phyloP scores from a whole-genome alignment of 64 coral and sea anemone genomes.

The Pachyseris speciosa region DNA sequence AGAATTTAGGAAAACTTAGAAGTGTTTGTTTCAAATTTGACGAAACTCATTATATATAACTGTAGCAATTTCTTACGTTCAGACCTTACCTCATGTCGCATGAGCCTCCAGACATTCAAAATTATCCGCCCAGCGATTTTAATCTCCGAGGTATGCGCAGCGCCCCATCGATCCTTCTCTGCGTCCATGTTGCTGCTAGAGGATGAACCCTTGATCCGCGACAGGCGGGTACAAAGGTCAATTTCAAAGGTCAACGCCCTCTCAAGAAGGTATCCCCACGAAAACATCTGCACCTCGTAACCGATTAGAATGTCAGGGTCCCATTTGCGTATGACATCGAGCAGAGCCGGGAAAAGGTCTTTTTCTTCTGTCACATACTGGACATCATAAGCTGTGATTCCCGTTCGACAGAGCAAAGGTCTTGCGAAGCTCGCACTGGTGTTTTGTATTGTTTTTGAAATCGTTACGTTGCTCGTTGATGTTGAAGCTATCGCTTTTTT shows the following conservation, averaged over 20 bases:
- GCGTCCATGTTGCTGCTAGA: conserved; percentile 86
- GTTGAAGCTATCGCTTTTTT: conserved; percentile 7
- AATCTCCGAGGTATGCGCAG: conserved; percentile 90
- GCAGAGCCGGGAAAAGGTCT: conserved; percentile 65
- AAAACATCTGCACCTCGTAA: conserved; percentile 95
- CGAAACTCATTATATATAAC: no score
- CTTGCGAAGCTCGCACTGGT: not conserved
- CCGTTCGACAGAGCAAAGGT: conserved; percentile 32
- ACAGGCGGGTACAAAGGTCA: conserved; percentile 78
- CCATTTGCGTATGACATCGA: conserved; percentile 76
- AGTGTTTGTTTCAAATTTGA: no score
- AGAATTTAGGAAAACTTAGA: no score
- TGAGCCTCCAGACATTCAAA: conserved; percentile 95
- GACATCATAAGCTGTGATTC: conserved; percentile 58
- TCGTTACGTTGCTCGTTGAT: not conserved
- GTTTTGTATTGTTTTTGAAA: conserved; percentile 24
- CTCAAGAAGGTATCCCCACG: conserved; percentile 93
- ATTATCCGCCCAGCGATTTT: conserved; percentile 90
- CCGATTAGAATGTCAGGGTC: conserved; percentile 97
- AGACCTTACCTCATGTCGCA: conserved; percentile 91
- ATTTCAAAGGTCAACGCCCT: conserved; percentile 76
- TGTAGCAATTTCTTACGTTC: not conserved
- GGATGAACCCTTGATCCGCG: conserved; percentile 80
- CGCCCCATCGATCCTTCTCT: conserved; percentile 88
- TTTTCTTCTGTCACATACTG: conserved; percentile 87